phyloP scores from a whole-genome alignment of 2,797 vertebrate genomes.

The Micrastur ruficollis region DNA sequence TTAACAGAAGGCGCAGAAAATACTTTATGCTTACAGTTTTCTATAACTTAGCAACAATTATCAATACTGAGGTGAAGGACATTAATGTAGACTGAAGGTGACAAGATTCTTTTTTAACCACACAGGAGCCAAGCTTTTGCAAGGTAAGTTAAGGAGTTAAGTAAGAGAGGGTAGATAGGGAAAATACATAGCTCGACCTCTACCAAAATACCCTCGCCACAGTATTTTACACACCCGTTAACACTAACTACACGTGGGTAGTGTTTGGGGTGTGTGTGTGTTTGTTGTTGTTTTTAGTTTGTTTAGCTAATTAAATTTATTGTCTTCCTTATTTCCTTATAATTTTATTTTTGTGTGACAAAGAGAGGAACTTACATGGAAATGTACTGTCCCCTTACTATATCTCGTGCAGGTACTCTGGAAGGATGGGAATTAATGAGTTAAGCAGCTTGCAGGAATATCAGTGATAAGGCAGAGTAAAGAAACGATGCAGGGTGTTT shows the following conservation, averaged over 20 bases:
- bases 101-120: neutral
- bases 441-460: neutral
- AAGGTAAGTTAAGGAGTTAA: neutral
- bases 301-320: neutral
- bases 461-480: neutral
- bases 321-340: neutral
- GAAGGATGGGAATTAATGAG: neutral
- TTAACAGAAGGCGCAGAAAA: neutral
- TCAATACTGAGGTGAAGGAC: neutral
- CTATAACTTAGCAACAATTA: neutral
- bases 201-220: too few species aligned
- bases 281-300: neutral
- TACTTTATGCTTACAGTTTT: neutral
- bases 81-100: neutral
- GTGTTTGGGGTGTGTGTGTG: neutral
- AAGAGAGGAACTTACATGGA: neutral
- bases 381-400: neutral
- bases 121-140: neutral
- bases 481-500: neutral
- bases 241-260: neutral
- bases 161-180: neutral
- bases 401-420: neutral
- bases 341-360: neutral
- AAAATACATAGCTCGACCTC: too few species aligned
- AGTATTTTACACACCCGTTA: conserved; percentile 23